Evolutionary conservation across 2,888 invertebrate genomes (phyloP), one percentile per base, ranked within the genome.

Genomic region (Muscina levida): DNA sequence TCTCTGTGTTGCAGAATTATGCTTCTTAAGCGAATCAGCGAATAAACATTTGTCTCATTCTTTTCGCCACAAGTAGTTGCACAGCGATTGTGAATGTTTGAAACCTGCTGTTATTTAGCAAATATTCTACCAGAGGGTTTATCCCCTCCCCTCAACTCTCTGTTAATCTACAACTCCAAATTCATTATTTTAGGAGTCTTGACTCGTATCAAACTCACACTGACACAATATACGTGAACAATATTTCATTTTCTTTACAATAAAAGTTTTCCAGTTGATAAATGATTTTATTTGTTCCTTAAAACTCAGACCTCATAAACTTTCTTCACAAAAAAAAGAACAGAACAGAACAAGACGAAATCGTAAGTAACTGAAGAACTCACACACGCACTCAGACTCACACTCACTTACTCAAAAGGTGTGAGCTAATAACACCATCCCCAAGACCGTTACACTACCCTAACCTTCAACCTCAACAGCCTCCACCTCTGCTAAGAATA

Each of bases 221-320:
- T 19, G 2, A 59, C 11, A 56, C 1, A 62, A 62, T 42, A 62
- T 73, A 80, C 77, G 77, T 77, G 73, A 82, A 80, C 82, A 77
- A 82, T 83, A 83, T 83, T 83, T 83, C 83, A 83, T 83, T 83
- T 82, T 72, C 65, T 75, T 83, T 67, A 82, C 82, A 83, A 83
- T 83, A 83, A 82, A 83, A 83, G 76, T 83, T 79, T 79, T 79
- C 48, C 73, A 56, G 80, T 82, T 83, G 83, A 83, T 83, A 82
- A 83, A 83, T 83, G 83, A 83, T 83, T 82, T 83, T 83, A 82
- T 82, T 82, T 83, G 76, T 83, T 78, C 68, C 73, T 73, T 77
- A 71, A 62, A 77, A 80, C 70, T 77, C 80, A 77, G 71, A 80
- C 66, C 72, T 80, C 73, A 73, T 73, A 77, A 80, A 80, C 80